Evolutionary conservation across 2,888 invertebrate genomes (phyloP), one percentile per base, ranked within the genome.

Genomic region (Macrophya annulata): DNA sequence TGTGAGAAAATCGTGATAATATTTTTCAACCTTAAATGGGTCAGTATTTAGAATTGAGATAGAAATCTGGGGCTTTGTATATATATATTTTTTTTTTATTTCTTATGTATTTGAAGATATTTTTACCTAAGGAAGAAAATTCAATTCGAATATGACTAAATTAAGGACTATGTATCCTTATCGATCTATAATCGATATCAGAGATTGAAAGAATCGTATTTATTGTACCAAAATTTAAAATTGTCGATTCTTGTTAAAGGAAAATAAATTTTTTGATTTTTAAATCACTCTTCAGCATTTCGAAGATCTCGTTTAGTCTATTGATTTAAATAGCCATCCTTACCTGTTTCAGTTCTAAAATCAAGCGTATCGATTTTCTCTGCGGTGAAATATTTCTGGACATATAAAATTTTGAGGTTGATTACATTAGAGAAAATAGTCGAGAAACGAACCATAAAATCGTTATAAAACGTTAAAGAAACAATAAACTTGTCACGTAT

Each of bases 331-430:
- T 15, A 15, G 17, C 15, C 48, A 48, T 17, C 6, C 37, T 68
- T 68, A 68, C 37, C 65, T 5, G 65, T 65, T 8, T 31, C 17
- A 68, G 37, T 15, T 68, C 17, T 55, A 55, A 9, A 12, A 31
- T 31, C 17, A 17, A 3, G n/a, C n/a, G 31, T 9, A 45, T 74
- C 25, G 74, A 74, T 74, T 72, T 21, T 25, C 21, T 62, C 2
- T 45, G 25, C 74, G 74, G 74, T 10, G 31, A 74, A 74, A 74
- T 74, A 74, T 74, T 74, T 74, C n/a, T 45, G 45, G 74, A 74
- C 45, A 15, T 74, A 45, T 74, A 74, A 74, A 74, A 74, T 74
- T 12, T 21, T 25, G 9, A n/a, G 43, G 6, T 74, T 74, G 74
- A 12, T 74, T 74, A 74, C 74, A 21, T 74, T 45, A 3, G 10